Conservation (phyloP, 2,888 invertebrate genomes). For the Cantharis nigra region DNA sequence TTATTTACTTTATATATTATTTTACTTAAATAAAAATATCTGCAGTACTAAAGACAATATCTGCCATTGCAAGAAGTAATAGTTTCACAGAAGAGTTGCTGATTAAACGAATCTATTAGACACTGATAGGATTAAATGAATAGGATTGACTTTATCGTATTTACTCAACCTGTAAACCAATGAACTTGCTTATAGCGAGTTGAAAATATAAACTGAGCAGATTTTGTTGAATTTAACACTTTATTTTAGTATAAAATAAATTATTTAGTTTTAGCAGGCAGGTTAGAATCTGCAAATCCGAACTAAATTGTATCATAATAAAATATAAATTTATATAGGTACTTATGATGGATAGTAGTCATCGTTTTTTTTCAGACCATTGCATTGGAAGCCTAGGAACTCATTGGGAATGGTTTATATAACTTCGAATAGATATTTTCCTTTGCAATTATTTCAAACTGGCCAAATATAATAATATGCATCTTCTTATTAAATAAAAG, state of each 20-base stretch:
- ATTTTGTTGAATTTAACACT: not conserved
- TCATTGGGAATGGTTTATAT: too few relatives aligned
- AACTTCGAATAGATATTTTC: too few relatives aligned
- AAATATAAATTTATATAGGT: not conserved
- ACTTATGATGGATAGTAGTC: too few relatives aligned
- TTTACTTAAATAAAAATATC: not conserved
- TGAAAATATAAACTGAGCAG: not conserved
- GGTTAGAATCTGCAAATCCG: not conserved
- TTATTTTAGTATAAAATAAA: not conserved
- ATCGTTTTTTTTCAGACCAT: too few relatives aligned
- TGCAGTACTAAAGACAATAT: not conserved
- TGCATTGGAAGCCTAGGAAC: too few relatives aligned
- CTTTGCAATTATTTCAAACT: too few relatives aligned
- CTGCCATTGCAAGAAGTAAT: conserved; percentile 5
- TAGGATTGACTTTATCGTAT: conserved; percentile 20
- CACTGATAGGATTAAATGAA: conserved; percentile 24
- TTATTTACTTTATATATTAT: not conserved
- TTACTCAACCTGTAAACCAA: conserved; percentile 13
- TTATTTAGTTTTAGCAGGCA: not conserved
- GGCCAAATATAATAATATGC: too few relatives aligned
- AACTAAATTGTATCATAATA: not conserved
- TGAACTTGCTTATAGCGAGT: conserved; percentile 17
- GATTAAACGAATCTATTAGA: conserved; percentile 18
- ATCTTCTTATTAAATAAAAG: too few relatives aligned
- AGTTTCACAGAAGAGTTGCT: conserved; percentile 11